Percentiles rank a stretch among this genome's conserved stretches.
These are phyloP conservation scores for Anarrhichthys ocellatus DNA, from an alignment of 2,113 vertebrate species.

Conservation along the genomic window DNA sequence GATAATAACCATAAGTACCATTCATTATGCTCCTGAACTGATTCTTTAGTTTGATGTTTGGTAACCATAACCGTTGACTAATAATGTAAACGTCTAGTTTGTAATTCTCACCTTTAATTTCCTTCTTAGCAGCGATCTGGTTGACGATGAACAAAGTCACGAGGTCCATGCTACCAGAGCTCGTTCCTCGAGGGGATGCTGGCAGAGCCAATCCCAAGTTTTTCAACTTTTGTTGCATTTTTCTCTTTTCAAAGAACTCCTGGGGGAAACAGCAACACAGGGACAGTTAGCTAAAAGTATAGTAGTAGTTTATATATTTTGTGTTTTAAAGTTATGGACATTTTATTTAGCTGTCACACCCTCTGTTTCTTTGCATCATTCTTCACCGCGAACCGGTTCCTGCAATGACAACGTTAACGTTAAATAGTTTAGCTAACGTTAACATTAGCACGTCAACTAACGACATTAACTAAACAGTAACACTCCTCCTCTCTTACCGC, in stretches of 20 bases:
- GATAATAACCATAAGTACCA: too few relatives aligned
- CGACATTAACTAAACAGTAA: neutral
- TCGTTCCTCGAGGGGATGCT: constrained; percentile 61
- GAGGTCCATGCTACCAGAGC: constrained; percentile 88
- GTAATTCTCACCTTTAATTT: constrained; percentile 80
- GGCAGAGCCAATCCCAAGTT: constrained; percentile 67
- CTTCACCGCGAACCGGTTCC: constrained; percentile 87
- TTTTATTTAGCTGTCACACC: constrained; percentile 66
- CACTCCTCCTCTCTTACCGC: constrained; percentile 77
- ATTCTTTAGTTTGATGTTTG: neutral
- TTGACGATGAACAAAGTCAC: constrained; percentile 91
- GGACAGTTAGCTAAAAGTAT: neutral
- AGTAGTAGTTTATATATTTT: accelerated
- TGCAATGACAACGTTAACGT: constrained; percentile 48
- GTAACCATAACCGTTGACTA: neutral
- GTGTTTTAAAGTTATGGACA: neutral
- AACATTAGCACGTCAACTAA: neutral
- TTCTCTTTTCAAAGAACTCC: constrained; percentile 96
- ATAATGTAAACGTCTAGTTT: neutral
- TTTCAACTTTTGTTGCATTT: constrained; percentile 86
- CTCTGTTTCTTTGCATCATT: constrained; percentile 90
- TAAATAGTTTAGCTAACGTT: neutral
- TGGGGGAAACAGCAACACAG: constrained; percentile 44
- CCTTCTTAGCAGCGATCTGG: constrained; percentile 90
- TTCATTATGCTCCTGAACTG: neutral